phyloP scores from a whole-genome alignment of 2,113 vertebrate species.

The Puffinus mauretanicus region DNA sequence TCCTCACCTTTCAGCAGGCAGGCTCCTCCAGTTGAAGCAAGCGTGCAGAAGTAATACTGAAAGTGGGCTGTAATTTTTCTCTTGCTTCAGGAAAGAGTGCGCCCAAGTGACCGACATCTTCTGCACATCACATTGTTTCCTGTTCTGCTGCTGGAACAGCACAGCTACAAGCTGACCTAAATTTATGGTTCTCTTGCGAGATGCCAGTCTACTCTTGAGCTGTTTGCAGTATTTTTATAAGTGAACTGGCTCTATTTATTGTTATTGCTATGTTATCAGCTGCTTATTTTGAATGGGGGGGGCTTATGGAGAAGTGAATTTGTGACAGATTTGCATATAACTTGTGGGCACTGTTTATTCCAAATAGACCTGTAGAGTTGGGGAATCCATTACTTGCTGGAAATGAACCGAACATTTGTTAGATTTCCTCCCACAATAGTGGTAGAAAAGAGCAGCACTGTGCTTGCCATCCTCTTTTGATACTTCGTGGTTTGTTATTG shows the following conservation, averaged over 20 bases:
- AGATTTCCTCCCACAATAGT: neutral
- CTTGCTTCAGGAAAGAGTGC: neutral
- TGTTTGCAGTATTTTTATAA: neutral
- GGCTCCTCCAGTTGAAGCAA: neutral
- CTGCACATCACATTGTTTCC: neutral
- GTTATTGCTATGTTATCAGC: neutral
- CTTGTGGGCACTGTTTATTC: neutral
- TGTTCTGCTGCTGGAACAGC: neutral
- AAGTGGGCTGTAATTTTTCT: neutral
- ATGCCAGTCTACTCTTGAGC: neutral
- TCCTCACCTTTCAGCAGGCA: neutral
- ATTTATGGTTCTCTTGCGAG: neutral
- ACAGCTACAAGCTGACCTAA: neutral
- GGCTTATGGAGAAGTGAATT: neutral
- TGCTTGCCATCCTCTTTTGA: neutral
- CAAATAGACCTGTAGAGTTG: neutral
- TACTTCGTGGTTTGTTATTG: neutral
- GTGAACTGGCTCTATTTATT: neutral
- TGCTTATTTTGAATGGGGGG: neutral
- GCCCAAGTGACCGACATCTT: neutral
- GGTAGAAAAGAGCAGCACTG: neutral
- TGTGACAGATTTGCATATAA: neutral
- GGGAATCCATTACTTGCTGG: neutral
- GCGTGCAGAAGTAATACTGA: neutral
- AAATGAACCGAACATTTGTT: neutral